Conservation (phyloP, 2,113 vertebrate genomes). For the Monopterus albus region DNA sequence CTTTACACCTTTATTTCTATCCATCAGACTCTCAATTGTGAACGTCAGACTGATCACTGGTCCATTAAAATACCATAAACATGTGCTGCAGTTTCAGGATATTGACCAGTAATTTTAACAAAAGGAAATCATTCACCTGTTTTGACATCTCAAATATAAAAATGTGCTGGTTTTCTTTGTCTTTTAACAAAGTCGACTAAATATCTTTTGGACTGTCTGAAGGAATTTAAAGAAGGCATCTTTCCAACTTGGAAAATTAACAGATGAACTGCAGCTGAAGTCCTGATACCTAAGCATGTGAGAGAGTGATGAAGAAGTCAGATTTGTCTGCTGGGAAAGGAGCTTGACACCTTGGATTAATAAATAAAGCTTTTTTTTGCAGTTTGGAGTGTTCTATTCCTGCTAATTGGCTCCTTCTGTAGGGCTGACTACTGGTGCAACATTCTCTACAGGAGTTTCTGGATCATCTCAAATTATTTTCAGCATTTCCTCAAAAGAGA, state of each 20-base stretch:
- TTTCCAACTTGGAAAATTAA: too few species aligned
- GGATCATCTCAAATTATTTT: slow-evolving; percentile 48
- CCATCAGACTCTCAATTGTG: background rate
- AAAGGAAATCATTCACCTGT: background rate
- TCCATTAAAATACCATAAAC: background rate
- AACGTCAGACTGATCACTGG: too few species aligned
- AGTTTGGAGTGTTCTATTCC: slow-evolving; percentile 9
- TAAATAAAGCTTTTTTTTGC: background rate
- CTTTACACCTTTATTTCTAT: background rate
- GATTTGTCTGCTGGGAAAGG: background rate
- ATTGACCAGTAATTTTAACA: too few species aligned
- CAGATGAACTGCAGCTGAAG: background rate
- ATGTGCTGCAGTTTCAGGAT: too few species aligned
- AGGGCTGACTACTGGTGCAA: slow-evolving; percentile 3
- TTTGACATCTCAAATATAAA: too few species aligned
- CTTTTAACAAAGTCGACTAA: background rate
- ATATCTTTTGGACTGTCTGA: too few species aligned
- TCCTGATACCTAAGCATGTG: background rate
- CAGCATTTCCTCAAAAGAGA: slow-evolving; percentile 41
- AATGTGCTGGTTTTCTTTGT: background rate
- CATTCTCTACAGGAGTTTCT: slow-evolving; percentile 3
- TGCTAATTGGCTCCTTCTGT: slow-evolving; percentile 33
- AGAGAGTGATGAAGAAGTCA: background rate
- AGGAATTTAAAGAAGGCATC: too few species aligned
- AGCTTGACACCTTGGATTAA: background rate